These are phyloP conservation scores for Noctua comes DNA, from an alignment of 2,888 invertebrate species.

Conservation along the genomic window DNA sequence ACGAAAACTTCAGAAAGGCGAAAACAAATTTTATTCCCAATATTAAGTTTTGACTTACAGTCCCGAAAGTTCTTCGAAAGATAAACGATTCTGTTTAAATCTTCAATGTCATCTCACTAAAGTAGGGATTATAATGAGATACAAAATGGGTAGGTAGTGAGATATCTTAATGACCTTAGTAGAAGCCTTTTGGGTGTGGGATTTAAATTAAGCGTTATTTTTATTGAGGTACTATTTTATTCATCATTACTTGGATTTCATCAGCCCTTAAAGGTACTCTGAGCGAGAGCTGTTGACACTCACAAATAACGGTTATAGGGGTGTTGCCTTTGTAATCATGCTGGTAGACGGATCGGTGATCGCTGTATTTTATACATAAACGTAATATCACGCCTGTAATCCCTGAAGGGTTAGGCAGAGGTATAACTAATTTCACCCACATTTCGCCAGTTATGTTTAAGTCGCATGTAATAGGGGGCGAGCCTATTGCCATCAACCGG, in stretches of 20 bases:
- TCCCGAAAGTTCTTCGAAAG: constrained; percentile 55
- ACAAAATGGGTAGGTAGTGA: constrained; percentile 25
- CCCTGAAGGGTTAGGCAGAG: no score
- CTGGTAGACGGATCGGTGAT: constrained; percentile 18
- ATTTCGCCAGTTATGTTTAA: no score
- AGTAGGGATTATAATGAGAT: constrained; percentile 57
- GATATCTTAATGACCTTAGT: constrained; percentile 9
- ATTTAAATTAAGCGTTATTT: constrained; percentile 44
- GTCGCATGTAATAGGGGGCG: no score
- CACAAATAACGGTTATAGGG: constrained; percentile 22
- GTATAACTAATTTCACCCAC: no score
- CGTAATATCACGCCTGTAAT: not conserved
- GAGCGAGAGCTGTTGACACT: constrained; percentile 15
- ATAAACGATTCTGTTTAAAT: constrained; percentile 60
- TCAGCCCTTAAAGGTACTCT: constrained; percentile 10
- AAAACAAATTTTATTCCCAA: constrained; percentile 64
- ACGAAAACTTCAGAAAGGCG: constrained; percentile 45
- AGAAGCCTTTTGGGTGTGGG: not conserved
- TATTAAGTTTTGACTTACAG: constrained; percentile 62
- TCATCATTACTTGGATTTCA: constrained; percentile 38
- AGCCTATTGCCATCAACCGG: no score
- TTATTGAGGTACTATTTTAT: constrained; percentile 50
- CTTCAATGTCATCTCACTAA: constrained; percentile 55
- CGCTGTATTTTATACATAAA: not conserved
- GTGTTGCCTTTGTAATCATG: constrained; percentile 19